Conservation (phyloP, 2,113 vertebrate genomes). For the Rhagologus leucostigma region DNA sequence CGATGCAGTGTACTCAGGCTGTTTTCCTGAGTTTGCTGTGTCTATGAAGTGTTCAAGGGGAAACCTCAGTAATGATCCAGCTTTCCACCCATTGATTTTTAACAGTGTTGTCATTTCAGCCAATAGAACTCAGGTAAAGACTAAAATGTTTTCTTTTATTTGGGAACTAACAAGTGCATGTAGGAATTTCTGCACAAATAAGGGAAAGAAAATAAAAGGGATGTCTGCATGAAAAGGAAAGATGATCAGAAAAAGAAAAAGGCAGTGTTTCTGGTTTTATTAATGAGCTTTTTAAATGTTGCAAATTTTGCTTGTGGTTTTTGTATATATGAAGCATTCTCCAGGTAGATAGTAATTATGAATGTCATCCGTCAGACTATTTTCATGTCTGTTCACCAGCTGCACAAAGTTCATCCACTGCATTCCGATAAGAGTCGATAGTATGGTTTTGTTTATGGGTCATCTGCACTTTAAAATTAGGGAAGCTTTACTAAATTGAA, state of each 20-base stretch:
- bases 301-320: not conserved
- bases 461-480: not conserved
- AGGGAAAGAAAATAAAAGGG: not conserved
- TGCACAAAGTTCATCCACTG: not conserved
- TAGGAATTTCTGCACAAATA: not conserved
- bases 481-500: not conserved
- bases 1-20: not conserved
- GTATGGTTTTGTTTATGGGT: not conserved
- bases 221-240: not conserved
- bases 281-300: not conserved
- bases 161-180: not conserved
- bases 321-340: not conserved
- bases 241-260: not conserved
- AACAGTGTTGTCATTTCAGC: conserved; percentile 6
- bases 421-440: not conserved
- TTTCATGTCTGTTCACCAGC: not conserved
- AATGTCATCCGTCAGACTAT: not conserved
- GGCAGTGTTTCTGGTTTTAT: not conserved
- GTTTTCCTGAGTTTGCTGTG: conserved; percentile 5
- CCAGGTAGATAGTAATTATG: not conserved
- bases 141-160: not conserved
- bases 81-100: conserved; percentile 40
- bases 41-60: conserved; percentile 23
- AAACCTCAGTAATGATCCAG: conserved; percentile 23
- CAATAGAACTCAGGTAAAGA: not conserved